Evolutionary conservation across 2,888 invertebrate species (phyloP), one percentile per base, ranked within the genome.

Genomic region (Euzophera pinguis): DNA sequence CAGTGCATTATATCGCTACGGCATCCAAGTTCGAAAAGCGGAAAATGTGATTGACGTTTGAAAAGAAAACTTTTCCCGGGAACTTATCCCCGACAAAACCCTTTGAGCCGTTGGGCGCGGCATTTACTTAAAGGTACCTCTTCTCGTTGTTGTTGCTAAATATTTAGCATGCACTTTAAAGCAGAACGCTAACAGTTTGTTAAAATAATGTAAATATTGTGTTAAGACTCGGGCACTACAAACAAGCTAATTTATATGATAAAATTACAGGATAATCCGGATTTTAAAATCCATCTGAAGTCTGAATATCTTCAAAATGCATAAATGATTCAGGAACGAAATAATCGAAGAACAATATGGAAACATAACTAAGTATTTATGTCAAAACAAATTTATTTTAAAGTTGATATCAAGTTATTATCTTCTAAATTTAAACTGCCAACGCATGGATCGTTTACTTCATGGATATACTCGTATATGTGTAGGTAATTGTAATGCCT

Each of bases 191-290:
- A 62, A 67, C 64, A 62, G 63, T 66, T 69, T 63, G 64, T 67
- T 69, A 67, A 65, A 69, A 65, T 66, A 65, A 65, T 67, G 65
- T 60, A 64, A 72, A 72, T 65, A 68, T 65, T 66, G 55, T 55
- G 60, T 56, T 59, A 58, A 65, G 62, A 60, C 58, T 57, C 55
- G 61, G 50, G 59, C 52, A 53, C 55, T 62, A 62, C 61, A 56
- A 65, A 61, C 13, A 38, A 52, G 57, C 54, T 55, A 56, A 60
- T 60, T 32, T 57, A 59, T 58, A 62, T 60, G 60, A 59, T 59
- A 58, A 22, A 22, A 22, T 22, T 22, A 22, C 22, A 22, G 22
- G 22, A 22, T 22, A 22, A 22, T 5, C 22, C 5, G 22, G 22
- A 22, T 22, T 22, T 22, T 13, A 1, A 10, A 37, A 12, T 37